These are phyloP conservation scores for Aythya fuligula DNA, from an alignment of 2,797 vertebrate genomes.

Conservation along the genomic window DNA sequence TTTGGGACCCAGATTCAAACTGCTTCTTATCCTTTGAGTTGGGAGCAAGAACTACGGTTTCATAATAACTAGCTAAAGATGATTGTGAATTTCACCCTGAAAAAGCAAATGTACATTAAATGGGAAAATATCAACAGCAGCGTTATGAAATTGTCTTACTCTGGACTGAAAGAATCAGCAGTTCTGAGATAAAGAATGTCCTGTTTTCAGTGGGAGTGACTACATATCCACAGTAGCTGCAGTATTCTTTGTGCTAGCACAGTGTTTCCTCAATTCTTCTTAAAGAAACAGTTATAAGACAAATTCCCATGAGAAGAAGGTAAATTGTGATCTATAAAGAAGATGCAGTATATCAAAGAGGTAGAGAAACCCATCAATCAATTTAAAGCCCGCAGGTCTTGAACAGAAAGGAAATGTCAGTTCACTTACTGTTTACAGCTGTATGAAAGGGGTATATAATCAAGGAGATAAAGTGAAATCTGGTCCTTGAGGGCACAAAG, in stretches of 20 bases:
- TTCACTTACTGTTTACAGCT: conserved; percentile 35
- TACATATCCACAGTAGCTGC: background rate
- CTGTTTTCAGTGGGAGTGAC: background rate
- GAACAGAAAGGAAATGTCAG: background rate
- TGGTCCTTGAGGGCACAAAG: conserved; percentile 30
- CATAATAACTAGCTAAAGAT: background rate
- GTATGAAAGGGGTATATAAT: conserved; percentile 1
- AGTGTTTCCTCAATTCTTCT: background rate
- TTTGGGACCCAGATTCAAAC: background rate
- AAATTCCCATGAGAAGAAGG: conserved; percentile 1
- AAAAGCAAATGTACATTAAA: background rate
- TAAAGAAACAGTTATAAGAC: background rate
- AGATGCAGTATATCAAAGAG: background rate
- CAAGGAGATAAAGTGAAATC: conserved; percentile 49
- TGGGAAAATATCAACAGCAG: background rate
- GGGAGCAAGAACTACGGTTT: background rate
- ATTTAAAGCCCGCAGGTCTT: background rate
- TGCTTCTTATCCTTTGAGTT: background rate
- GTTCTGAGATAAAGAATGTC: rapidly evolving
- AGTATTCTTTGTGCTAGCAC: background rate
- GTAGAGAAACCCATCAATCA: background rate
- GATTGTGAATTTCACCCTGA: background rate
- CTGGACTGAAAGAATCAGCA: background rate
- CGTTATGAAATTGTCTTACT: background rate
- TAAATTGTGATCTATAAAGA: conserved; percentile 10